phyloP scores from a whole-genome alignment of 1,140 invertebrate species.

The Zaprionus kolodkinae region DNA sequence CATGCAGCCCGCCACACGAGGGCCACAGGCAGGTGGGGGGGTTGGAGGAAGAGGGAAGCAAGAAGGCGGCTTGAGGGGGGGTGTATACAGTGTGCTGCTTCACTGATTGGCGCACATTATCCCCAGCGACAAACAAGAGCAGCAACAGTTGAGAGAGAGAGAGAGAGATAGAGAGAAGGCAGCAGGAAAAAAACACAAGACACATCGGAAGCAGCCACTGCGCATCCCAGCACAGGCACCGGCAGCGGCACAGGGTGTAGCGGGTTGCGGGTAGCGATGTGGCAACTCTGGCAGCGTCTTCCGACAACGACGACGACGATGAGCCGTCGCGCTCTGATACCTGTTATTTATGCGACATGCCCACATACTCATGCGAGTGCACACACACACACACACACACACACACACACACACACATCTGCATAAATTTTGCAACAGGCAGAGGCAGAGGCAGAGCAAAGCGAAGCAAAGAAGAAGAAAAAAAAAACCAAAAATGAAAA shows the following conservation, averaged over 20 bases:
- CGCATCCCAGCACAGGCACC: neutral
- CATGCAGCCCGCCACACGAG: constrained; percentile 67
- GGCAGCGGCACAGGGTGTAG: neutral
- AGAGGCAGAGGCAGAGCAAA: constrained; percentile 26
- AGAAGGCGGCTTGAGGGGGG: neutral
- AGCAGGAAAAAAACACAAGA: constrained; percentile 16
- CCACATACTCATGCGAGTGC: constrained; percentile 31
- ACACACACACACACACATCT: constrained; percentile 6
- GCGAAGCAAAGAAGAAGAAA: neutral
- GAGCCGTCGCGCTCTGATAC: constrained; percentile 29
- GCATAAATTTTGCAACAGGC: constrained; percentile 65
- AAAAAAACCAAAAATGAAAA: constrained; percentile 9
- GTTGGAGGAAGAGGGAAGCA: neutral
- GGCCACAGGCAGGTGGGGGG: neutral
- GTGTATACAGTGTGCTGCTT: constrained; percentile 14
- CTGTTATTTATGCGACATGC: constrained; percentile 58
- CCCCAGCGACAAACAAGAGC: constrained; percentile 47
- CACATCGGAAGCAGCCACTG: constrained; percentile 36
- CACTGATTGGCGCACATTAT: constrained; percentile 76
- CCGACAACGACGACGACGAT: constrained; percentile 36
- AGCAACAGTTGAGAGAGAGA: constrained; percentile 24
- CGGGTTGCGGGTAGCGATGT: neutral
- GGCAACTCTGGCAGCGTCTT: constrained; percentile 37
- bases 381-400: constrained; percentile 13
- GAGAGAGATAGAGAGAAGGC: constrained; percentile 21